A percentile compares a stretch with the other conserved stretches of the same genome.
Evolutionary conservation across 2,797 vertebrate genomes (phyloP).

Genomic region (Acanthopagrus latus): DNA sequence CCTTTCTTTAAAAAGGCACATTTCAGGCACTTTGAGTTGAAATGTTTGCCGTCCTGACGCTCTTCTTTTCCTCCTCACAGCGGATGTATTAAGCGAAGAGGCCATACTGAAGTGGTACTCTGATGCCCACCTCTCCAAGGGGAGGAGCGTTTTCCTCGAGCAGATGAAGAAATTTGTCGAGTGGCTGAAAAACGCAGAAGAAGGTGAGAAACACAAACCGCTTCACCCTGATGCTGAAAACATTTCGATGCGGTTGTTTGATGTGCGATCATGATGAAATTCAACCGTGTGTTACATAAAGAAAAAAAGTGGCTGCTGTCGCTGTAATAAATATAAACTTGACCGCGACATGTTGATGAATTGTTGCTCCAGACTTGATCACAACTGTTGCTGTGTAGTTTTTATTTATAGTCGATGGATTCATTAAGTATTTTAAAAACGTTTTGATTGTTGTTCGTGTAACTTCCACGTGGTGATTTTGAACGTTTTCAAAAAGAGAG

Average conservation of each 20-base stretch:
- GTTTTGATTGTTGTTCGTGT: too few relatives aligned
- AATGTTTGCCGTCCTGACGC: not conserved
- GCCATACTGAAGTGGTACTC: slow-evolving; percentile 98
- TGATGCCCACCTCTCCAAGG: slow-evolving; percentile 93
- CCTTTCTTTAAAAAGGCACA: not conserved
- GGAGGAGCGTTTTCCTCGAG: slow-evolving; percentile 96
- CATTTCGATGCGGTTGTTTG: not conserved
- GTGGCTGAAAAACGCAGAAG: slow-evolving; percentile 97
- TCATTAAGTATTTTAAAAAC: too few relatives aligned
- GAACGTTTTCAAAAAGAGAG: too few relatives aligned
- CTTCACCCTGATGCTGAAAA: accelerated
- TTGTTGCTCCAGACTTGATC: too few relatives aligned
- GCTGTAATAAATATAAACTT: too few relatives aligned
- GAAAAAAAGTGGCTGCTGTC: not conserved
- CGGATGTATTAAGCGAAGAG: slow-evolving; percentile 97
- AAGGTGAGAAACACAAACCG: slow-evolving; percentile 84
- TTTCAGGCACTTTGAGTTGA: not conserved
- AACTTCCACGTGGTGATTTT: too few relatives aligned
- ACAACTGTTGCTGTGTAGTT: too few relatives aligned
- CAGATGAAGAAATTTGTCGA: slow-evolving; percentile 99
- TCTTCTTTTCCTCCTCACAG: slow-evolving; percentile 70
- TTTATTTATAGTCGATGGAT: too few relatives aligned
- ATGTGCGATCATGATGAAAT: not conserved
- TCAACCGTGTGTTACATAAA: too few relatives aligned
- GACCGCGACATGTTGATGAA: too few relatives aligned